Conservation (phyloP, 1,140 invertebrate genomes). For the Eriosoma lanigerum region DNA sequence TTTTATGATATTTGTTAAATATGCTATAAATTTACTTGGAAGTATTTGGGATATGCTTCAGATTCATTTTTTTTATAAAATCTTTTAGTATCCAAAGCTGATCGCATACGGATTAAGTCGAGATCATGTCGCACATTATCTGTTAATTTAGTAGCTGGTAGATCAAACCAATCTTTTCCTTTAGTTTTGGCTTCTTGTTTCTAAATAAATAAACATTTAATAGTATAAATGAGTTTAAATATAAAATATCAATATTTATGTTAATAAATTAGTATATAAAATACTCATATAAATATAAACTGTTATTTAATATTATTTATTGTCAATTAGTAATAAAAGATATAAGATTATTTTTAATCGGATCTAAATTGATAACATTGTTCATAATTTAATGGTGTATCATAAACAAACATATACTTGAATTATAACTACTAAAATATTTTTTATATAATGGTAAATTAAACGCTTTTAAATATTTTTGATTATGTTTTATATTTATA, state of each 20-base stretch:
- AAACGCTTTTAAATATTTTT: too few species aligned
- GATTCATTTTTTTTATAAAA: conserved; percentile 93
- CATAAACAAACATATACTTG: too few species aligned
- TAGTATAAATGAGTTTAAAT: neutral
- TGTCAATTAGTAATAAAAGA: too few species aligned
- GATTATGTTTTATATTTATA: too few species aligned
- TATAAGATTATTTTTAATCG: too few species aligned
- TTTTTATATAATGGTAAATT: too few species aligned
- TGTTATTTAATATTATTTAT: too few species aligned
- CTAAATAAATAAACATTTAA: conserved; percentile 56
- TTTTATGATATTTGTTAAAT: neutral
- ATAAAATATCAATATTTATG: neutral
- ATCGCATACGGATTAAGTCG: conserved; percentile 86
- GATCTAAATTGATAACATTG: too few species aligned
- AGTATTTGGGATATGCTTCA: conserved; percentile 85
- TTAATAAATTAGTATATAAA: too few species aligned
- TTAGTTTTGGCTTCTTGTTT: conserved; percentile 73
- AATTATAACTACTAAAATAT: too few species aligned
- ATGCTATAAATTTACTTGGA: conserved; percentile 67
- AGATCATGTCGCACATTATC: conserved; percentile 85
- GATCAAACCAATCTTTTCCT: conserved; percentile 83
- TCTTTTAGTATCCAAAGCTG: conserved; percentile 85
- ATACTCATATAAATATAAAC: too few species aligned
- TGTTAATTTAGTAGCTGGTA: conserved; percentile 84
- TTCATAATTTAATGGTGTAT: too few species aligned